Evolutionary conservation across 1,140 invertebrate species (phyloP), one percentile per base, ranked within the genome.

Genomic region (Oncopodura yosiiana): DNA sequence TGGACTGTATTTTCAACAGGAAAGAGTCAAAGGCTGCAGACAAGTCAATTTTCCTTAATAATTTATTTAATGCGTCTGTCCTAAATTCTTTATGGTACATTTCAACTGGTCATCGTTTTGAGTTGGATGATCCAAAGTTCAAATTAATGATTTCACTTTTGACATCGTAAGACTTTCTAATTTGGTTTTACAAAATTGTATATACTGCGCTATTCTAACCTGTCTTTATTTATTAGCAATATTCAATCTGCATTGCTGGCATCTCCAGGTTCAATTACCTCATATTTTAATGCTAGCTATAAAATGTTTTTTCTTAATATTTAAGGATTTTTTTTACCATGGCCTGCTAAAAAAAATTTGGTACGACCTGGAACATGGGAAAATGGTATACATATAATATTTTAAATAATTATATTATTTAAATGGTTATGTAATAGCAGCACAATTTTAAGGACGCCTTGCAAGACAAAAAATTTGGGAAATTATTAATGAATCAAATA

Each of bases 401-500:
- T 16, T 37, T 24, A 37, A 11, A 37, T 19, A 16, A 30, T n/a
- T n/a, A n/a, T n/a, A n/a, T n/a, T n/a, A n/a, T n/a, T n/a, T n/a
- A n/a, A n/a, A n/a, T n/a, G n/a, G n/a, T n/a, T n/a, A n/a, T n/a
- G n/a, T n/a, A n/a, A n/a, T n/a, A n/a, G n/a, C n/a, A n/a, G n/a
- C n/a, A n/a, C n/a, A n/a, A n/a, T n/a, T n/a, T n/a, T n/a, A n/a
- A n/a, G n/a, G n/a, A 49, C 36, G n/a, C 3, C 0, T 34, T 37
- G 32, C 18, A 8, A 49, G 12, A 3, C 6, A 4, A 12, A 37
- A 4, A 2, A 34, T 49, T 24, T 18, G 34, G 9, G 46, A 49
- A 26, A 36, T 11, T 11, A 49, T 55, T 18, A 34, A 32, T 1
- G 18, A 32, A 2, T 18, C 87, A 68, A 71, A 91, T 6, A 71